These are phyloP conservation scores for Collichthys lucidus DNA, from an alignment of 2,113 vertebrate genomes.

Conservation along the genomic window DNA sequence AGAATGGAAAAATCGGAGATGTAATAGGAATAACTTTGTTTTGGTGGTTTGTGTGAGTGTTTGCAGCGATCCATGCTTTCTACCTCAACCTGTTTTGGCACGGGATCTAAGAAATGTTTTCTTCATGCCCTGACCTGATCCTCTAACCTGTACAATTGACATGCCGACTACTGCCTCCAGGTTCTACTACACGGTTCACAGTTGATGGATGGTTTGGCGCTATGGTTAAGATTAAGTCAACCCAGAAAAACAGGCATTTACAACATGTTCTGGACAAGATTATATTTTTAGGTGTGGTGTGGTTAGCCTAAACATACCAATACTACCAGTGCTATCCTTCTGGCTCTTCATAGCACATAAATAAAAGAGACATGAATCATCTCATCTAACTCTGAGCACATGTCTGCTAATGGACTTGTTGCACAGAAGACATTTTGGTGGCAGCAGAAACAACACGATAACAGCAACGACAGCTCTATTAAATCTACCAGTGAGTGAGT, in stretches of 20 bases:
- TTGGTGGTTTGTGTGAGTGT: neutral
- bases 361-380: too few species aligned
- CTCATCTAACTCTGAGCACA: too few species aligned
- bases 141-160: neutral
- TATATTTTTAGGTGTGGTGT: neutral
- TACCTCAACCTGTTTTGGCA: neutral
- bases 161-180: neutral
- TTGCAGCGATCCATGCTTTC: neutral
- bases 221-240: neutral
- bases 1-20: too few species aligned
- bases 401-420: too few species aligned
- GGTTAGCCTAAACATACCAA: neutral
- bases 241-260: neutral
- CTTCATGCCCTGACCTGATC: neutral
- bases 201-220: neutral
- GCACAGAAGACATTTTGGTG: too few species aligned
- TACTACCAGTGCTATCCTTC: neutral
- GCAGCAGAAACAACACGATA: too few species aligned
- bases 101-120: neutral
- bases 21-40: too few species aligned
- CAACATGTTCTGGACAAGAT: neutral
- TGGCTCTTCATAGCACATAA: too few species aligned
- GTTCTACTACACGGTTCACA: neutral
- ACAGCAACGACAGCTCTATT: too few species aligned
- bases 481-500: too few species aligned